A percentile compares a stretch with the other conserved stretches of the same genome.
Conservation (phyloP, 2,113 vertebrate genomes). For the Chaetodon trifascialis region DNA sequence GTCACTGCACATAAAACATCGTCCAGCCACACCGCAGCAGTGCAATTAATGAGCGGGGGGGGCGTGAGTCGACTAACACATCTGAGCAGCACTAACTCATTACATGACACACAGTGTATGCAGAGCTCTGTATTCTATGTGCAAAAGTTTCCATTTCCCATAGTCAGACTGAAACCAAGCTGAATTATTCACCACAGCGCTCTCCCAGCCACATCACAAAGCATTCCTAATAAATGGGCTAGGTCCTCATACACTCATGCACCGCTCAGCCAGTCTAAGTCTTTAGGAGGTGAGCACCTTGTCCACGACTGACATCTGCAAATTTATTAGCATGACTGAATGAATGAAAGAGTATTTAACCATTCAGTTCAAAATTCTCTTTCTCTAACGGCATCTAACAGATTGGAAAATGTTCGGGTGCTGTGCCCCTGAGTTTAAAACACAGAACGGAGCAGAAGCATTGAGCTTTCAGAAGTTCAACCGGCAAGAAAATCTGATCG, state of each 20-base stretch:
- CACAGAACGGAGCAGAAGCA: background rate
- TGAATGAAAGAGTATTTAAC: background rate
- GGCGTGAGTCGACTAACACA: background rate
- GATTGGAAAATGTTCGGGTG: background rate
- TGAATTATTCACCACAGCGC: conserved; percentile 72
- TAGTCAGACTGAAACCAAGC: conserved; percentile 22
- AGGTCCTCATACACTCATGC: conserved; percentile 40
- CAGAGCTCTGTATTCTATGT: background rate
- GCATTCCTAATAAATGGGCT: conserved; percentile 70
- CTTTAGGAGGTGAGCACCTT: conserved; percentile 40
- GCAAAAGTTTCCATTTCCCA: conserved; percentile 25
- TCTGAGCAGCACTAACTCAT: background rate
- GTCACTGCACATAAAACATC: background rate
- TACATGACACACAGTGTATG: background rate
- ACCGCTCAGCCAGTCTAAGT: conserved; percentile 12
- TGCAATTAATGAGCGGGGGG: background rate
- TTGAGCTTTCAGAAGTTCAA: background rate
- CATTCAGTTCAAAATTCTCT: conserved; percentile 19
- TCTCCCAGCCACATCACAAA: conserved; percentile 71
- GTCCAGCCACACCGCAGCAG: background rate
- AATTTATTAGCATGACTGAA: conserved; percentile 39
- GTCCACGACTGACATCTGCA: conserved; percentile 16
- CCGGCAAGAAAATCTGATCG: background rate
- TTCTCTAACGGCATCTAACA: conserved; percentile 19
- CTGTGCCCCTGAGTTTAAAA: background rate